Base-by-base conservation (phyloP, 2,888 invertebrate genomes). In the Synanthedon vespiformis region DNA sequence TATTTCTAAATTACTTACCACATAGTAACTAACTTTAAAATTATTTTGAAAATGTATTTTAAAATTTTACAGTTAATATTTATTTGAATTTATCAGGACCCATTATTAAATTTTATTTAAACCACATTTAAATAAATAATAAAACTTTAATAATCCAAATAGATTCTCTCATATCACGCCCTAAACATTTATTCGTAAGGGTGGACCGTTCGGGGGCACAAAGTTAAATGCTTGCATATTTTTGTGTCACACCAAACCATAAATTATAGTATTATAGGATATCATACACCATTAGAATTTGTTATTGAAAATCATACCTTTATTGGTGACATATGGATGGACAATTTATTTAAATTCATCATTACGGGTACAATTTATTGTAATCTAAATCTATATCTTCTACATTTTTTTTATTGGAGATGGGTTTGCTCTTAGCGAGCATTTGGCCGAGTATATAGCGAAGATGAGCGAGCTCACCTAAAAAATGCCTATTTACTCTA, bases 181-280 rank as follows among this genome's bases (percentile, higher is more conserved):
- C 72, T 62, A 61, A 56, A 64, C 64, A 72, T 78, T 74, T 40
- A 51, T 67, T 57, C 54, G 57, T 55, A 56, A 34, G 34, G 34
- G 34, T 34, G 34, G 57, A 54, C 53, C 55, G 53, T 58, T 60
- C 48, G 59, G 67, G 71, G 64, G 48, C 52, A 55, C 58, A 48
- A 48, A 55, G 59, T 62, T 58, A 65, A 67, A 67, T 55, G 61
- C 61, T 63, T 62, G 65, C 68, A 66, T 73, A 74, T 72, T 70
- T 63, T 57, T 60, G 59, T 69, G 77, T 75, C 75, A 74, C 67
- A 68, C 64, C 64, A 70, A 65, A 72, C 65, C 65, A 84, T 85
- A 82, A 82, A 83, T 85, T 70, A 80, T 56, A 63, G 80, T 67
- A 76, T 85, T 83, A 80, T 59, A 58, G 57, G 64, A 64, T 70